Conservation (phyloP, 2,888 invertebrate genomes). For the Synergus umbraculus region DNA sequence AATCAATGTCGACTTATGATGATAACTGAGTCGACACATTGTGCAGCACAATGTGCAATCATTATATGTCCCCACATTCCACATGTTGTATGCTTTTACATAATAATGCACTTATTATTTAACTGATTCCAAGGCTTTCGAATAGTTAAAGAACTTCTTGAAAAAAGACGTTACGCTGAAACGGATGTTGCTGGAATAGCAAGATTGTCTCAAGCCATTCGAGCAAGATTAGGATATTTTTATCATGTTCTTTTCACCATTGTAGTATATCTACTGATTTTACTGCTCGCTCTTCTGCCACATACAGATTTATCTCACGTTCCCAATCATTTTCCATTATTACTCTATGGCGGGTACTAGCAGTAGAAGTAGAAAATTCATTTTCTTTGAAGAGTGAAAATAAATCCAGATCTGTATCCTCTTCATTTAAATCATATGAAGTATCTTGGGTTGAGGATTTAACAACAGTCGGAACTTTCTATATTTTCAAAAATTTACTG, state of each 20-base stretch:
- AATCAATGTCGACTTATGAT: no score
- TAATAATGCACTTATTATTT: neutral
- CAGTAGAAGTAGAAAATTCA: neutral
- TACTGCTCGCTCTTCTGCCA: neutral
- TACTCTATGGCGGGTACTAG: no score
- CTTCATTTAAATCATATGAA: neutral
- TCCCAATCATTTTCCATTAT: neutral
- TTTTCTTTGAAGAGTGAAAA: neutral
- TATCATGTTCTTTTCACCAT: slow-evolving; percentile 30
- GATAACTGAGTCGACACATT: no score
- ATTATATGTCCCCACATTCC: no score
- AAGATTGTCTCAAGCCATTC: slow-evolving; percentile 10
- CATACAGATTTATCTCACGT: slow-evolving; percentile 7
- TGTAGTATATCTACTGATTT: neutral
- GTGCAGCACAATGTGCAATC: no score
- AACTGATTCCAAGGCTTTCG: slow-evolving; percentile 11
- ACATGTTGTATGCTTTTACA: no score
- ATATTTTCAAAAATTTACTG: no score
- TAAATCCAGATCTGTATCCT: neutral
- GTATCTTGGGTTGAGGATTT: no score
- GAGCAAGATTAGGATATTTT: neutral
- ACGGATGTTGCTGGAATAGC: slow-evolving; percentile 8
- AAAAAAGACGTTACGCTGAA: neutral
- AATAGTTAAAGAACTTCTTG: neutral
- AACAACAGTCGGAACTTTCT: no score